Evolutionary conservation across 2,888 invertebrate genomes (phyloP).

Genomic region (Acanthococcus lagerstroemiae): DNA sequence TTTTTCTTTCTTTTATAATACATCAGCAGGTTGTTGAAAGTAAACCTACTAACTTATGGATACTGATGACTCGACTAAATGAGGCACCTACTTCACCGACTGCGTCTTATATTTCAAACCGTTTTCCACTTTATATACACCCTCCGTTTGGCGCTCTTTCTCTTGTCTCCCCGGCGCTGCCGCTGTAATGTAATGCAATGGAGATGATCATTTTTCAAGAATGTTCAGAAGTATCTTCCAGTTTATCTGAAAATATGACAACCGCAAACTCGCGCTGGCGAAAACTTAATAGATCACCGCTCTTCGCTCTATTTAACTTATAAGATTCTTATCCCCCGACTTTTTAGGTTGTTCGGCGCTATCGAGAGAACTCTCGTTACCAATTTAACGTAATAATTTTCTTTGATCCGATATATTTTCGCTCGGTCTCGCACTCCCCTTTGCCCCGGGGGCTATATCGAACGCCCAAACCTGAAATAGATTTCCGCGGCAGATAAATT

Average conservation of each 20-base stretch:
- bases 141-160: neutral
- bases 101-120: conserved; percentile 30
- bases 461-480: neutral
- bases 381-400: conserved; percentile 8
- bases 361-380: neutral
- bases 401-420: neutral
- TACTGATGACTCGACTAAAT: conserved; percentile 40
- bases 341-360: neutral
- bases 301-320: conserved; percentile 26
- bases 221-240: conserved; percentile 25
- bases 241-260: conserved; percentile 31
- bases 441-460: neutral
- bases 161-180: neutral
- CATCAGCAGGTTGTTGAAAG: conserved; percentile 30
- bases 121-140: conserved; percentile 28
- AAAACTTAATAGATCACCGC: conserved; percentile 29
- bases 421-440: neutral
- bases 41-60: conserved; percentile 39
- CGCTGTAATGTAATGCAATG: conserved; percentile 20
- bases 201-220: conserved; percentile 30
- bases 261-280: conserved; percentile 20
- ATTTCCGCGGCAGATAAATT: neutral
- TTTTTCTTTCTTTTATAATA: conserved; percentile 17
- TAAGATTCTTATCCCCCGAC: neutral
- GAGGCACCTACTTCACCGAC: conserved; percentile 34